phyloP scores from a whole-genome alignment of 2,797 vertebrate species.

The Tragelaphus oryx region DNA sequence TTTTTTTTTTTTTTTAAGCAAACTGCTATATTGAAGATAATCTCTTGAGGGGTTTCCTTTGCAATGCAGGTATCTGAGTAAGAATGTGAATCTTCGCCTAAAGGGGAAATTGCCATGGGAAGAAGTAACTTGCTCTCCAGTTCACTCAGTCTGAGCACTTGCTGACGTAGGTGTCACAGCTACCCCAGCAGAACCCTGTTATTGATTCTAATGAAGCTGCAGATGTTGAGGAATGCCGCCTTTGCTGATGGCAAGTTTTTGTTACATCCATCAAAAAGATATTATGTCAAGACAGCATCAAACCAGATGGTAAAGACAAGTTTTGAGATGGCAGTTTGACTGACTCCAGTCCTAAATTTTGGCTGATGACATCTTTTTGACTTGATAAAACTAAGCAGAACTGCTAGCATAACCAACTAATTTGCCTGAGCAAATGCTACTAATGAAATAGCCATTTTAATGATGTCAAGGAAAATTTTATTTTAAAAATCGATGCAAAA shows the following conservation, averaged over 20 bases:
- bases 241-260: slow-evolving; percentile 33
- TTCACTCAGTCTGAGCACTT: neutral
- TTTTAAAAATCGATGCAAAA: neutral
- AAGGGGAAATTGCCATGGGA: neutral
- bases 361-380: slow-evolving; percentile 49
- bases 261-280: slow-evolving; percentile 54
- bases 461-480: neutral
- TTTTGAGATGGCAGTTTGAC: slow-evolving; percentile 37
- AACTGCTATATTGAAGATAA: neutral
- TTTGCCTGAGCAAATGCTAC: neutral
- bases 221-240: neutral
- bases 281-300: slow-evolving; percentile 63
- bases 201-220: neutral
- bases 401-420: neutral
- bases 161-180: neutral
- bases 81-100: neutral
- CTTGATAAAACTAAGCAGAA: slow-evolving; percentile 31
- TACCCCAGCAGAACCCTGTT: neutral
- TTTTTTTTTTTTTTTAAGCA: neutral
- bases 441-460: neutral
- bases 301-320: slow-evolving; percentile 53
- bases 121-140: neutral
- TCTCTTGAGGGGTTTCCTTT: neutral
- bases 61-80: neutral
- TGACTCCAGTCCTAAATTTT: slow-evolving; percentile 52